Evolutionary conservation across 2,888 invertebrate genomes (phyloP), one percentile per base, ranked within the genome.

Genomic region (Pilophorus perplexus): DNA sequence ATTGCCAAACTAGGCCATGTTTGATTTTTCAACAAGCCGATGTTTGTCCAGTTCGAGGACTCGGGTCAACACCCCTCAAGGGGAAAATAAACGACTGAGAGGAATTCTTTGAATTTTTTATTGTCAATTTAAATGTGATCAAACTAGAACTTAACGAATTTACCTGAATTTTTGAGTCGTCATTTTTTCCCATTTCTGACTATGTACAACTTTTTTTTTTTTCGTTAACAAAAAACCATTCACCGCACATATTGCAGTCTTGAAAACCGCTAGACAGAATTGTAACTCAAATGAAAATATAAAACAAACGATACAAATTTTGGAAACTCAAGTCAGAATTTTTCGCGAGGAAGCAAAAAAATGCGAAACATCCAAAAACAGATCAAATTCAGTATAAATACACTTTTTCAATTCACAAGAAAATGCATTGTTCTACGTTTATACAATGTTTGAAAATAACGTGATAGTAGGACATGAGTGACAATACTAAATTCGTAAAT

Each of bases 121-220:
- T 55, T 55, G 55, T 55, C 55, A 55, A 38, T 33, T 46, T 55
- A 55, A 55, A n/a, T 55, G 55, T 37, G 37, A 55, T 55, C 55
- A 55, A 55, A 55, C 55, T 55, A 55, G 38, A 38, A 20, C 23
- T 50, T 22, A 37, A 37, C 20, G 37, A 38, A 55, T 37, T 38
- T 20, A 55, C 22, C 38, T 38, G 55, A 37, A 55, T 42, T 44
- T 44, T 20, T 23, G 46, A 46, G 55, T 38, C 38, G 55, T 55
- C 55, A 38, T 55, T 42, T 14, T 14, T 46, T 55, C 27, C n/a
- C n/a, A n/a, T n/a, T n/a, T n/a, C n/a, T n/a, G 55, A 55, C 55
- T 55, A 55, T 55, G 20, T 55, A 55, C 55, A 55, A 55, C 27
- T 33, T 20, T 38, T 37, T n/a, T n/a, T n/a, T n/a, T n/a, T n/a